Percentiles rank a stretch among this genome's conserved stretches.
phyloP scores from a whole-genome alignment of 2,113 vertebrate genomes.

The Hippocampus barbouri region DNA sequence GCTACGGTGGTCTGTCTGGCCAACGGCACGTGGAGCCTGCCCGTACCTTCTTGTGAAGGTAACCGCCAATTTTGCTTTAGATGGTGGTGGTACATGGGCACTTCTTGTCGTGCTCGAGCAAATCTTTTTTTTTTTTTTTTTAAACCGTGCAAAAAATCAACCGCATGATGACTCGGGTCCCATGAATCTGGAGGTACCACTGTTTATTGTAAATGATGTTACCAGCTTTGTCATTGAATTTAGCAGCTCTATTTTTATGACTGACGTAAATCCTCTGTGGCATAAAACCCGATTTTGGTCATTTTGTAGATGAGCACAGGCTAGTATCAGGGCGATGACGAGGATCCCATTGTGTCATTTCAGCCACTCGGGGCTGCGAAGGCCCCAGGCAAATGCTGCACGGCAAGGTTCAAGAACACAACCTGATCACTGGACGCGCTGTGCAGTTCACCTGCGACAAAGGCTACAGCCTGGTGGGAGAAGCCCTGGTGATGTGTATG shows the following conservation, averaged over 20 bases:
- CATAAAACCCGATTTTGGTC: too few species aligned
- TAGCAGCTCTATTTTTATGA: too few species aligned
- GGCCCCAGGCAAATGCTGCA: constrained; percentile 72
- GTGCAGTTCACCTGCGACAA: constrained; percentile 79
- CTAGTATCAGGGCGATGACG: neutral
- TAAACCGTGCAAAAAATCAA: too few species aligned
- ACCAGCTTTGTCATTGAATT: too few species aligned
- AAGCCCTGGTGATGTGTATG: constrained; percentile 75
- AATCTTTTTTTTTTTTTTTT: too few species aligned
- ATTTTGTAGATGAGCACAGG: too few species aligned
- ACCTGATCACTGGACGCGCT: constrained; percentile 72
- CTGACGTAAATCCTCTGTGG: too few species aligned
- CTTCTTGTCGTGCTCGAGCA: too few species aligned
- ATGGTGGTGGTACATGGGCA: too few species aligned
- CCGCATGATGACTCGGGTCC: too few species aligned
- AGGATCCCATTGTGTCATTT: neutral
- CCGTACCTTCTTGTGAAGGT: constrained; percentile 81
- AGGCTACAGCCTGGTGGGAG: constrained; percentile 84
- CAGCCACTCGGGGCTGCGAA: constrained; percentile 70
- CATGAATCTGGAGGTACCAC: too few species aligned
- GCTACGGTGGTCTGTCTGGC: constrained; percentile 76
- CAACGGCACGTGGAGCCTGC: constrained; percentile 83
- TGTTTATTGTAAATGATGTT: too few species aligned
- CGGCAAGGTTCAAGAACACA: constrained; percentile 77
- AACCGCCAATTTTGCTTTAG: neutral